phyloP scores from a whole-genome alignment of 2,888 invertebrate species.

The Palloptera scutellata region DNA sequence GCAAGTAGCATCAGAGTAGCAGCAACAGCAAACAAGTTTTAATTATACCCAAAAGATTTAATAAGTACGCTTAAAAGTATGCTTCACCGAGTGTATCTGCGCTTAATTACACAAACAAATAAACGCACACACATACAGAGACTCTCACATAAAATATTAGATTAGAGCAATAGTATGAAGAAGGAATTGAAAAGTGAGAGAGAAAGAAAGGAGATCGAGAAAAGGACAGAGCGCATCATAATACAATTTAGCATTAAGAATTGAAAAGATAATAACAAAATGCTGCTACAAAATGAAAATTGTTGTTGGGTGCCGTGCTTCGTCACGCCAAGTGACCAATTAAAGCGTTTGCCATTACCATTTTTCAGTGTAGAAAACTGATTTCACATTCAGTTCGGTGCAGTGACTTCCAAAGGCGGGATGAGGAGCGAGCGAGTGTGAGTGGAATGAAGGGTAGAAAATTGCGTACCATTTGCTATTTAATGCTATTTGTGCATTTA shows the following conservation, averaged over 20 bases:
- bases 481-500: too few relatives aligned
- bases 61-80: not conserved
- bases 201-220: not conserved
- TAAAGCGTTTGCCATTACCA: not conserved
- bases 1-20: too few relatives aligned
- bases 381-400: too few relatives aligned
- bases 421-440: not conserved
- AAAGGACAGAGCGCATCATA: not conserved
- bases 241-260: conserved; percentile 1
- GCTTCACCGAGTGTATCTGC: not conserved
- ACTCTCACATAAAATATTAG: not conserved
- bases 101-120: not conserved
- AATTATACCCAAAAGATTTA: conserved; percentile 12
- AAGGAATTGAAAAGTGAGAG: too few relatives aligned
- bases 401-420: not conserved
- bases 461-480: not conserved
- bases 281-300: conserved; percentile 13
- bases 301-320: not conserved
- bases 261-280: conserved; percentile 11
- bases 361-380: too few relatives aligned
- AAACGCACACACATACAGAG: not conserved
- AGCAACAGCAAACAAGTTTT: not conserved
- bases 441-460: not conserved
- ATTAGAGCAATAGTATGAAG: too few relatives aligned
- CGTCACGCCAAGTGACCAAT: conserved; percentile 18